Conservation (phyloP, 2,888 invertebrate species). For the Lucinisca nassula region DNA sequence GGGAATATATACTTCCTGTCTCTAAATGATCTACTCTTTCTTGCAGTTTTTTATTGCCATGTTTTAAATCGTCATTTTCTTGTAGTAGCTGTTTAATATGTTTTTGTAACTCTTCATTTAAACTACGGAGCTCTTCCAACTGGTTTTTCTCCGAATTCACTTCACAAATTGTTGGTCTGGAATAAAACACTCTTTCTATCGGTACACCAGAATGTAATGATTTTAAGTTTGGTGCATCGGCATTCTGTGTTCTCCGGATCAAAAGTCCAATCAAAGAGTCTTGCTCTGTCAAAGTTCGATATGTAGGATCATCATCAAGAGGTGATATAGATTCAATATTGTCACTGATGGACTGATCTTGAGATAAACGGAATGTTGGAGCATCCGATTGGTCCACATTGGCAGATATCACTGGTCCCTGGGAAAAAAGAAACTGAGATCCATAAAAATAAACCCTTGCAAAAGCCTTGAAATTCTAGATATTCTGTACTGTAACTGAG, state of each 20-base stretch:
- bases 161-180: not conserved
- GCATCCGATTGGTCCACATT: constrained; percentile 32
- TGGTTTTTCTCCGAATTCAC: constrained; percentile 20
- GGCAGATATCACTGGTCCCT: constrained; percentile 63
- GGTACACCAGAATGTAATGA: constrained; percentile 71
- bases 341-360: constrained; percentile 22
- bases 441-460: too few relatives aligned
- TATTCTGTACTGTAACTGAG: too few relatives aligned
- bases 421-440: not conserved
- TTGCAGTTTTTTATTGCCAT: constrained; percentile 70
- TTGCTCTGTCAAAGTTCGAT: constrained; percentile 63
- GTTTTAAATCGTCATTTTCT: constrained; percentile 78
- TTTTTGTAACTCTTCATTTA: constrained; percentile 83
- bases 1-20: constrained; percentile 23
- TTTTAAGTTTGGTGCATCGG: constrained; percentile 38
- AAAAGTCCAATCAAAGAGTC: constrained; percentile 66
- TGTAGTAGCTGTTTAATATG: constrained; percentile 81
- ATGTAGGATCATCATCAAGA: constrained; percentile 58
- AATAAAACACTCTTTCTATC: constrained; percentile 63
- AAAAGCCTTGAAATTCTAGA: too few relatives aligned
- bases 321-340: constrained; percentile 27
- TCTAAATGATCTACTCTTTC: constrained; percentile 55
- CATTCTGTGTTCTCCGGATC: constrained; percentile 59
- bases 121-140: constrained; percentile 82
- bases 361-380: constrained; percentile 16